Percentiles rank a stretch among this genome's conserved stretches.
These are phyloP conservation scores for Gopherus evgoodei DNA, from an alignment of 2,113 vertebrate species.

Conservation along the genomic window DNA sequence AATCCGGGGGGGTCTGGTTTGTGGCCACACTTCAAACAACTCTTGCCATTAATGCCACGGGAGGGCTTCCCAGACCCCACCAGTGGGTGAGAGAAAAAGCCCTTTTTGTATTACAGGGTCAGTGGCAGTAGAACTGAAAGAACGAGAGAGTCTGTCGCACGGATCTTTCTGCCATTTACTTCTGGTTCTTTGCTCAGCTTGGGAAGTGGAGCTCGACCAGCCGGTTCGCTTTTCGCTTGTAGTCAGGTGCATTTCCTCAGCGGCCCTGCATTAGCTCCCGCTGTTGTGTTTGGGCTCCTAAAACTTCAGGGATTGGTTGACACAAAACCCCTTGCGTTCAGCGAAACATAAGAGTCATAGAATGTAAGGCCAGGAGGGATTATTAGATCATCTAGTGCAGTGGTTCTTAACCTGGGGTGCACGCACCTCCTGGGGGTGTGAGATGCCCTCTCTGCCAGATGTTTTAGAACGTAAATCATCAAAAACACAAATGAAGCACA, in stretches of 20 bases:
- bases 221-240: neutral
- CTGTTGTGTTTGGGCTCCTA: neutral
- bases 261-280: neutral
- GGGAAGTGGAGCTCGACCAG: neutral
- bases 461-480: too few species aligned
- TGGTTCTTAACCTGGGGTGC: too few species aligned
- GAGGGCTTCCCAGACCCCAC: neutral
- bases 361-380: neutral
- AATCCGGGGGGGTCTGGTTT: neutral
- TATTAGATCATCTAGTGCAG: neutral
- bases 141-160: neutral
- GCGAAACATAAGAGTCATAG: neutral
- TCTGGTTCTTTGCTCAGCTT: neutral
- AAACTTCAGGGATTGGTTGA: neutral
- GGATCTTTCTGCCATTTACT: neutral
- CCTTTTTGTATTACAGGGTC: neutral
- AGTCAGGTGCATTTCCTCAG: neutral
- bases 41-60: neutral
- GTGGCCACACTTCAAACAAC: neutral
- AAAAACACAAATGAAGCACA: too few species aligned
- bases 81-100: neutral
- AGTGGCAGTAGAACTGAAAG: neutral
- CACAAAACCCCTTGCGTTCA: neutral
- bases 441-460: too few species aligned
- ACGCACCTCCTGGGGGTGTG: too few species aligned